Percentiles rank a stretch among this genome's conserved stretches.
Conservation (phyloP, 2,113 vertebrate species). For the Cheirogaleus medius region DNA sequence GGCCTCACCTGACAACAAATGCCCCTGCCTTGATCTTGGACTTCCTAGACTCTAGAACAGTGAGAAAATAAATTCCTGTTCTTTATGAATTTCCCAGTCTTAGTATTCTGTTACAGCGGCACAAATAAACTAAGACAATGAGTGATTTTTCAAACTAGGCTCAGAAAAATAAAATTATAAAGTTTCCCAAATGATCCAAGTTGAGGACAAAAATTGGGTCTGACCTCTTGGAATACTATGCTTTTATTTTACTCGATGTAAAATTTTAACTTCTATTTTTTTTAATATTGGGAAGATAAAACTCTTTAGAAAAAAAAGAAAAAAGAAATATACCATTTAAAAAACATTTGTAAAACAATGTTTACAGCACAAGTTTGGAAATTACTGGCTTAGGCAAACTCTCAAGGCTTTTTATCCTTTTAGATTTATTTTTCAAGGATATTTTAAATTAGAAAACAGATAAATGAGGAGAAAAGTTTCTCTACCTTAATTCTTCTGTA, state of each 20-base stretch:
- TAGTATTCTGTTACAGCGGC: background rate
- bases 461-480: background rate
- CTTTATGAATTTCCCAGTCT: background rate
- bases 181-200: background rate
- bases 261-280: background rate
- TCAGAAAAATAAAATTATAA: background rate
- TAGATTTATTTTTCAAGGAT: background rate
- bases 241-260: background rate
- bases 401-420: background rate
- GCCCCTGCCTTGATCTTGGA: fast-evolving
- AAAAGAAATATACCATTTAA: background rate
- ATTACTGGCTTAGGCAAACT: background rate
- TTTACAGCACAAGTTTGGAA: background rate
- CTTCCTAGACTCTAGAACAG: background rate
- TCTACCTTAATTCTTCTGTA: background rate
- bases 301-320: too few species aligned
- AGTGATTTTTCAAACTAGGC: background rate
- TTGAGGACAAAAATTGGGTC: fast-evolving
- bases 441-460: background rate
- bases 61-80: background rate
- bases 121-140: background rate
- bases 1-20: background rate
- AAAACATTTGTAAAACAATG: background rate
- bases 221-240: background rate
- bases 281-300: background rate